Conservation (phyloP, 2,888 invertebrate species). For the Seira musarum region DNA sequence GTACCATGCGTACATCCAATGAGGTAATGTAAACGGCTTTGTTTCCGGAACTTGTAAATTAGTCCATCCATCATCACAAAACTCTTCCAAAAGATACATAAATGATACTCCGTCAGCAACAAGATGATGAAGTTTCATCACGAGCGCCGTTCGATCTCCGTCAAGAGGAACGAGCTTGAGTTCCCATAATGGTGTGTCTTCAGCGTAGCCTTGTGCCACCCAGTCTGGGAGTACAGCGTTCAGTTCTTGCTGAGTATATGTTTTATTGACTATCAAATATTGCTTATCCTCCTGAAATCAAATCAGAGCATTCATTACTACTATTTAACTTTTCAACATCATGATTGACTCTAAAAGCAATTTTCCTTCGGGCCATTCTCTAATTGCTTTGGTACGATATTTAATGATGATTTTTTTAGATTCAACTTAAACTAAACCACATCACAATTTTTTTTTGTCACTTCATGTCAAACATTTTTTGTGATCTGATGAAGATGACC, state of each 20-base stretch:
- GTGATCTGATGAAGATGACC: no score
- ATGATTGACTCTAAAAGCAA: no score
- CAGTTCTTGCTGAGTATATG: constrained; percentile 61
- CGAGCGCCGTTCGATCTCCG: constrained; percentile 61
- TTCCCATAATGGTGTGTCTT: constrained; percentile 64
- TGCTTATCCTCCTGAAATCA: constrained; percentile 62
- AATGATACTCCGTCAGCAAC: constrained; percentile 68
- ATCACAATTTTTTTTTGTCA: no score
- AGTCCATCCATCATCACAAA: constrained; percentile 66
- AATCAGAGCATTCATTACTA: no score
- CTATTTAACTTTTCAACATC: no score
- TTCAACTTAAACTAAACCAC: no score
- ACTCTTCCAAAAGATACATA: constrained; percentile 67
- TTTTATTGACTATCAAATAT: constrained; percentile 54
- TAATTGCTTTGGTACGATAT: no score
- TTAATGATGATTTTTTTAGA: no score
- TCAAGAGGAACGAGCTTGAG: constrained; percentile 62
- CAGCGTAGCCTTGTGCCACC: constrained; percentile 59
- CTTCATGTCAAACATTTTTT: no score
- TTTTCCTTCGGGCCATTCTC: no score
- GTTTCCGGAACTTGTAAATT: constrained; percentile 61
- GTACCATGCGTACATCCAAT: constrained; percentile 69
- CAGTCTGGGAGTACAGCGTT: constrained; percentile 62
- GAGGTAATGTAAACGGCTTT: constrained; percentile 59
- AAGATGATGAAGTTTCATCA: constrained; percentile 68